A percentile compares a stretch with the other conserved stretches of the same genome.
Evolutionary conservation across 2,797 vertebrate genomes (phyloP).

Genomic region (Sebastes oblongus): DNA sequence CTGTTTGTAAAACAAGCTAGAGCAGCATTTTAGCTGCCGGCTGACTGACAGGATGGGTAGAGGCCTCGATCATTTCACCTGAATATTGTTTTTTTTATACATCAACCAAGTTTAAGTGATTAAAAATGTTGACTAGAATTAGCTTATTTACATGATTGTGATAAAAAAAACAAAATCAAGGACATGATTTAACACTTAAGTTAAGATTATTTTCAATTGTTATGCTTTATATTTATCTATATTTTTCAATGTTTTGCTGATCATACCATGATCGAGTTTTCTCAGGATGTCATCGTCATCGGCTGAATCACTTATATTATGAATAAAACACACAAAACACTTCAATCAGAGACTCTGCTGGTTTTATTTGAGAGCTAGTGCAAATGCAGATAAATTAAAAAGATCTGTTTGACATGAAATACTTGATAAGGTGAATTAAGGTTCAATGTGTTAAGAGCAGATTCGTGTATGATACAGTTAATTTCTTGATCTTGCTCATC

Average conservation of each 20-base stretch:
- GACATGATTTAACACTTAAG: not conserved
- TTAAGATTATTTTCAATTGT: conserved; percentile 12
- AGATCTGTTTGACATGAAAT: not conserved
- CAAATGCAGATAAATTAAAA: conserved; percentile 38
- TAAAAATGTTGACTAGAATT: not conserved
- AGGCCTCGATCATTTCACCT: not conserved
- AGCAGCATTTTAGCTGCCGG: not conserved
- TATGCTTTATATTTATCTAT: conserved; percentile 41
- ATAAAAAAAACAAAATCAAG: not conserved
- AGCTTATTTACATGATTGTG: conserved; percentile 7
- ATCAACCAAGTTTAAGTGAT: conserved; percentile 9
- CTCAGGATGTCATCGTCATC: not conserved
- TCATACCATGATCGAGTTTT: conserved; percentile 13
- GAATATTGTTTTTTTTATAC: not conserved
- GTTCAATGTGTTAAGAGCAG: not conserved
- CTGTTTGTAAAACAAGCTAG: not conserved
- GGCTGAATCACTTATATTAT: conserved; percentile 25
- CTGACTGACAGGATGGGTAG: not conserved
- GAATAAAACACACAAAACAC: conserved; percentile 53
- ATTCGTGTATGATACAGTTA: not conserved
- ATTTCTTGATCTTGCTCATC: not conserved
- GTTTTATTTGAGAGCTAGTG: conserved; percentile 63
- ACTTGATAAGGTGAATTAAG: not conserved
- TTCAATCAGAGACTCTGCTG: not conserved
- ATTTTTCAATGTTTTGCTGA: conserved; percentile 26